phyloP scores from a whole-genome alignment of 2,797 vertebrate species.

The Tenualosa thibaudeaui region DNA sequence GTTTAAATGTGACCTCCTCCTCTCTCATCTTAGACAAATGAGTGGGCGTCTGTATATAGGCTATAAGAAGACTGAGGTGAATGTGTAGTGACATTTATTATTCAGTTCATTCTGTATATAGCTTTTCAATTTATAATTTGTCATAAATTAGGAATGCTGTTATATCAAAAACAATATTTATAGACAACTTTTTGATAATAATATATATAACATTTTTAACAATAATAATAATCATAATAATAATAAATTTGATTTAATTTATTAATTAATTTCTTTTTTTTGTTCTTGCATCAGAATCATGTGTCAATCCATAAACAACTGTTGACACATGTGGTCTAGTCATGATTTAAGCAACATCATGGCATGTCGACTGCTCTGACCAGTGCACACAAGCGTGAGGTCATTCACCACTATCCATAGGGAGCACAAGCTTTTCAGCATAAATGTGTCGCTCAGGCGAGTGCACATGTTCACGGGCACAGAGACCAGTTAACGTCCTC shows the following conservation, averaged over 20 bases:
- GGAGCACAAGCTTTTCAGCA: neutral
- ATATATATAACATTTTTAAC: no score
- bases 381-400: neutral
- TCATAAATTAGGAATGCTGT: no score
- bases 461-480: constrained; percentile 15
- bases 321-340: neutral
- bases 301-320: neutral
- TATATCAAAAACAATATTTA: no score
- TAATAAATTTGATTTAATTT: no score
- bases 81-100: neutral
- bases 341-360: neutral
- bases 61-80: neutral
- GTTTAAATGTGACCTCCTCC: neutral
- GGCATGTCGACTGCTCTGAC: neutral
- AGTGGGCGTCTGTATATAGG: neutral
- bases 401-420: neutral
- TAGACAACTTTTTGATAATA: no score
- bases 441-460: constrained; percentile 23
- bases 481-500: constrained; percentile 24
- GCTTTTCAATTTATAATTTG: no score
- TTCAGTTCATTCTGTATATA: neutral
- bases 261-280: no score
- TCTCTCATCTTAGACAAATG: neutral
- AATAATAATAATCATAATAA: no score
- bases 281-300: no score